Conservation (phyloP, 2,888 invertebrate species). For the Brachycybe producta region DNA sequence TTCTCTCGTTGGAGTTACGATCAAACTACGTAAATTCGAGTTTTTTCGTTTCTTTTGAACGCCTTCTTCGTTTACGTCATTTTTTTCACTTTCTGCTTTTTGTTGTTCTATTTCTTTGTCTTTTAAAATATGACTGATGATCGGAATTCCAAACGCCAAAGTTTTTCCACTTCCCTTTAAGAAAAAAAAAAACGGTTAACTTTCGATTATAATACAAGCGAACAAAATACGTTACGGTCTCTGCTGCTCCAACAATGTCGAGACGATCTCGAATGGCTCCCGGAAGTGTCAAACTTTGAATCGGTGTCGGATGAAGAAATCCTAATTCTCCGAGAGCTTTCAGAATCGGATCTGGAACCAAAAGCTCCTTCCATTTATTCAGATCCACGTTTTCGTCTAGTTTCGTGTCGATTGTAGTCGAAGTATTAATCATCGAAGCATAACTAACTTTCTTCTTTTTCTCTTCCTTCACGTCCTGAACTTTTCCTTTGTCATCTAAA, state of each 20-base stretch:
- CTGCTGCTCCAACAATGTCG: constrained; percentile 95
- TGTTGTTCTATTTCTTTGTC: constrained; percentile 37
- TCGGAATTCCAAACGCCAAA: constrained; percentile 89
- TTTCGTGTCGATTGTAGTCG: too few relatives aligned
- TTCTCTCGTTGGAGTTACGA: constrained; percentile 91
- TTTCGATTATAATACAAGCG: constrained; percentile 2
- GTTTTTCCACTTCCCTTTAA: constrained; percentile 88
- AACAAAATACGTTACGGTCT: constrained; percentile 48
- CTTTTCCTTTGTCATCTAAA: too few relatives aligned
- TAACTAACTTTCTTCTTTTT: too few relatives aligned
- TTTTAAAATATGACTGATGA: constrained; percentile 69
- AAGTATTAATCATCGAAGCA: too few relatives aligned
- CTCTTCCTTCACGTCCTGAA: too few relatives aligned
- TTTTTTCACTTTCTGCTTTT: constrained; percentile 23
- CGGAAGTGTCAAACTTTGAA: constrained; percentile 67
- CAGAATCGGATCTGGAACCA: constrained; percentile 52
- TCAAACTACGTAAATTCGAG: constrained; percentile 53
- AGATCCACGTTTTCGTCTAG: constrained; percentile 22
- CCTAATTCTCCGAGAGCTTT: constrained; percentile 59
- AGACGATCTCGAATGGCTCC: constrained; percentile 71
- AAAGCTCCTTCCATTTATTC: constrained; percentile 36
- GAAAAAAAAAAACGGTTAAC: neutral
- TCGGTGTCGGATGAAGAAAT: constrained; percentile 72
- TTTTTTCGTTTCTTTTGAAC: constrained; percentile 13
- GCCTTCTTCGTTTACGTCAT: constrained; percentile 22